Evolutionary conservation across 2,888 invertebrate species (phyloP), one percentile per base, ranked within the genome.

Genomic region (Lissonota sp.): DNA sequence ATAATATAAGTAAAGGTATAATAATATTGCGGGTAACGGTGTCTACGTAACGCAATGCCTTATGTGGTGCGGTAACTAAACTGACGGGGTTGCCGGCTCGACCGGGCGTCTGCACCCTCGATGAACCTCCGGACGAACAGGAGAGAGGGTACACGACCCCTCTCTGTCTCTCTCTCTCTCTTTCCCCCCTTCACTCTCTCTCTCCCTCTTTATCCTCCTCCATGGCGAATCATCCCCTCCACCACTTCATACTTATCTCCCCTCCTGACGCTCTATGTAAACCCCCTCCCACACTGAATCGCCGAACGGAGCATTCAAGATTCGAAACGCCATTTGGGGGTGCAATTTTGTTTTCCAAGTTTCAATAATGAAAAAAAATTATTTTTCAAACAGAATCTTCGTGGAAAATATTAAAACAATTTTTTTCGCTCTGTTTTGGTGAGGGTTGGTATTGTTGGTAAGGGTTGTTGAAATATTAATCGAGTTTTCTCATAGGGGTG

Each of bases 51-150:
- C 92, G 92, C 92, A 92, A 92, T 92, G 92, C 89, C 91, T 92
- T 90, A 90, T 91, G 92, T 92, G 90, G 92, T 92, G 92, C 92
- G 92, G 90, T 91, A 92, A 92, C 92, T 92, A 92, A 92, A 92
- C 92, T 92, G 92, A 91, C 88, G 90, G 85, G 80, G 80, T 83
- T 80, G 83, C 70, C 80, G 85, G 81, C 84, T 66, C 82, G 77
- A 83, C 79, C 84, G 82, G 84, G 79, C 86, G 86, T 86, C 85
- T 86, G 88, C 86, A 88, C 86, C 88, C 89, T 80, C 80, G 75
- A 57, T 69, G 51, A 70, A 58, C 63, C 62, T 46, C 58, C 46
- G 44, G 44, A 49, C 44, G 57, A 26, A 44, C 60, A 46, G 16
- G 60, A 66, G 81, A 74, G 84, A 79, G 78, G 76, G 67, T 67